Evolutionary conservation across 2,888 invertebrate species (phyloP), one percentile per base, ranked within the genome.

Genomic region (Nasonovia ribisnigri): DNA sequence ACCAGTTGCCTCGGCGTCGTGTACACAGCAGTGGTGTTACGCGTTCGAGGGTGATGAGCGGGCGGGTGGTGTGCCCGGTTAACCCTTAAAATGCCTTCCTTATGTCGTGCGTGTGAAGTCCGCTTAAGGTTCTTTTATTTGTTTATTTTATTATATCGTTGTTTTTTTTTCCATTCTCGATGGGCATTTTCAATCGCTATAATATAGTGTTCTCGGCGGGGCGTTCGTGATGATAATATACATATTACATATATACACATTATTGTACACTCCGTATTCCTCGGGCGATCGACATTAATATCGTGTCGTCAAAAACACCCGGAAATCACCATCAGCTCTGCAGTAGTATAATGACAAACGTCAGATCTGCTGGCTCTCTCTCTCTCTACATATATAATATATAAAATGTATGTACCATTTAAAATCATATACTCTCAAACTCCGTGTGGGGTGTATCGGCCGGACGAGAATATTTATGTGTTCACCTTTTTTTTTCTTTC

Each of bases 51-150:
- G n/a, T n/a, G 48, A 46, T 10, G 46, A 4, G 60, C 20, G 10
- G 29, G 29, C 36, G 46, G 20, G 60, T 26, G 77, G 26, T 48
- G n/a, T 26, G 29, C 24, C 20, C 24, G 46, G 86, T 86, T 91
- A 84, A 88, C 92, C 92, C 92, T 92, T 67, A 51, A 92, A 92
- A 92, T 88, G 88, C 88, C 92, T 92, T 92, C 92, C 92, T 87
- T 42, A 67, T 88, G 88, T 67, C 10, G 24, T 48, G 36, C 60
- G 92, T 92, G 92, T 87, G 87, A 86, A 87, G 92, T 84, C 87
- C 87, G 92, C 60, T 88, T 92, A 88, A 92, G 92, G 54, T 92
- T 91, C 77, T 87, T 51, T 92, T 90, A 43, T 90, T 57, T 90
- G 36, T 86, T 89, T 60, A 43, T 60, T 89, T 60, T 88, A 36